phyloP scores from a whole-genome alignment of 2,888 invertebrate species.

The Esperia sulphurella region DNA sequence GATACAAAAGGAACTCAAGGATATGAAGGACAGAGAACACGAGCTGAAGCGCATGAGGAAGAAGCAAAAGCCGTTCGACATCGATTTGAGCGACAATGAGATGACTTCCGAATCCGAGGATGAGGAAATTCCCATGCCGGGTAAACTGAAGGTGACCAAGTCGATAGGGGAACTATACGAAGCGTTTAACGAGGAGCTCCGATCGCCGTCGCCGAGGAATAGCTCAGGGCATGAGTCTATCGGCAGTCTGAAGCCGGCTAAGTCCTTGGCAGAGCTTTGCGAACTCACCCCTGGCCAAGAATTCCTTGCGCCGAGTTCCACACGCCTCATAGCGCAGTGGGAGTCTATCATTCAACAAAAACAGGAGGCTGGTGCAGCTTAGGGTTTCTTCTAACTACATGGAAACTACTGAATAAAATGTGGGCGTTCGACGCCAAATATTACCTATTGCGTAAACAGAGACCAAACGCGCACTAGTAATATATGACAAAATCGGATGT shows the following conservation, averaged over 20 bases:
- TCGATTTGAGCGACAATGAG: slow-evolving; percentile 81
- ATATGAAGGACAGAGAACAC: slow-evolving; percentile 89
- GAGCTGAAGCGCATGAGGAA: slow-evolving; percentile 86
- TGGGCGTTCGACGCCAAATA: slow-evolving; percentile 31
- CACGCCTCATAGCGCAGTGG: slow-evolving; percentile 88
- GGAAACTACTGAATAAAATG: slow-evolving; percentile 28
- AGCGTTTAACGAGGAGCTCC: slow-evolving; percentile 67
- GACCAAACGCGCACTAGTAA: slow-evolving; percentile 6
- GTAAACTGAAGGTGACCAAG: slow-evolving; percentile 81
- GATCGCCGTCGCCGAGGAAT: slow-evolving; percentile 69
- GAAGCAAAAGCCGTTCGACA: slow-evolving; percentile 80
- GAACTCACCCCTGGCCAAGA: slow-evolving; percentile 82
- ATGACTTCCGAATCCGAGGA: slow-evolving; percentile 78
- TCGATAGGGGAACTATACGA: slow-evolving; percentile 84
- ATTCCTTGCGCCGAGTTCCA: slow-evolving; percentile 83
- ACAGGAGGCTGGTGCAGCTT: slow-evolving; percentile 76
- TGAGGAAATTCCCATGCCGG: slow-evolving; percentile 80
- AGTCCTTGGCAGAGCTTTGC: slow-evolving; percentile 84
- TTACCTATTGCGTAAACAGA: slow-evolving; percentile 12
- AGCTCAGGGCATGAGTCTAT: slow-evolving; percentile 67
- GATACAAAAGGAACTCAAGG: slow-evolving; percentile 91
- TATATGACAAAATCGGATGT: slow-evolving; percentile 15
- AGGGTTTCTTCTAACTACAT: slow-evolving; percentile 24
- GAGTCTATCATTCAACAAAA: slow-evolving; percentile 87
- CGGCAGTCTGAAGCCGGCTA: slow-evolving; percentile 81